Evolutionary conservation across 1,140 invertebrate species (phyloP).

Genomic region (Hylaeus volcanicus): DNA sequence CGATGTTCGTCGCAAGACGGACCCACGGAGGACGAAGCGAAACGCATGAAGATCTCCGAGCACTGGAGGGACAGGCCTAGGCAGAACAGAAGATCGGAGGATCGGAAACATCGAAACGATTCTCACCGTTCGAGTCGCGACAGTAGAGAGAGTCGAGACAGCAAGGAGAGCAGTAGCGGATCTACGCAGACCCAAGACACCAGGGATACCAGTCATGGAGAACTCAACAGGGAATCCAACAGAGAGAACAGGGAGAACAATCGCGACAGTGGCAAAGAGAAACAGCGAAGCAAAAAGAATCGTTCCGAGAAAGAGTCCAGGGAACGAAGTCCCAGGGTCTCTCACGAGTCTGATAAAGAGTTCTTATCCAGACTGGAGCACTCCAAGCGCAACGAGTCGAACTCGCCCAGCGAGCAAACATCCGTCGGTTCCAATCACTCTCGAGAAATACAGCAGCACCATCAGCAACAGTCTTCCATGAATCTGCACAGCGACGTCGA

Average conservation of each 20-base stretch:
- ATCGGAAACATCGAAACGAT: conserved; percentile 77
- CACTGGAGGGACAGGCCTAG: conserved; percentile 84
- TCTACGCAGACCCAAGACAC: conserved; percentile 62
- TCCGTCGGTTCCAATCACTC: conserved; percentile 63
- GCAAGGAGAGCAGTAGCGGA: conserved; percentile 66
- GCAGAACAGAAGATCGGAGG: conserved; percentile 77
- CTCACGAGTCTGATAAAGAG: conserved; percentile 82
- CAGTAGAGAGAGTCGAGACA: conserved; percentile 75
- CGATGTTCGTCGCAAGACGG: conserved; percentile 90
- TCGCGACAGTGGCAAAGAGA: conserved; percentile 70
- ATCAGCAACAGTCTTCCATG: conserved; percentile 65
- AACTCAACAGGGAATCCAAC: conserved; percentile 68
- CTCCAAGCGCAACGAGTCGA: conserved; percentile 71
- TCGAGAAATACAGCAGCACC: conserved; percentile 67
- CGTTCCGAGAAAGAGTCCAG: conserved; percentile 72
- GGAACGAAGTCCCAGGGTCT: conserved; percentile 76
- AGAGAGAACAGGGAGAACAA: conserved; percentile 76
- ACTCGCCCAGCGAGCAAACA: conserved; percentile 66
- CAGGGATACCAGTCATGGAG: conserved; percentile 53
- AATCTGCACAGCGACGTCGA: conserved; percentile 74
- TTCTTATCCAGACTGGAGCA: conserved; percentile 84
- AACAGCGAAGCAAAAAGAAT: conserved; percentile 71
- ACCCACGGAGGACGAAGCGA: conserved; percentile 84
- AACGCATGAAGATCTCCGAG: conserved; percentile 85
- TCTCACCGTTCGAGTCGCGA: conserved; percentile 76